A percentile compares a stretch with the other conserved stretches of the same genome.
phyloP scores from a whole-genome alignment of 1,140 invertebrate genomes.

The Nymphalis io region DNA sequence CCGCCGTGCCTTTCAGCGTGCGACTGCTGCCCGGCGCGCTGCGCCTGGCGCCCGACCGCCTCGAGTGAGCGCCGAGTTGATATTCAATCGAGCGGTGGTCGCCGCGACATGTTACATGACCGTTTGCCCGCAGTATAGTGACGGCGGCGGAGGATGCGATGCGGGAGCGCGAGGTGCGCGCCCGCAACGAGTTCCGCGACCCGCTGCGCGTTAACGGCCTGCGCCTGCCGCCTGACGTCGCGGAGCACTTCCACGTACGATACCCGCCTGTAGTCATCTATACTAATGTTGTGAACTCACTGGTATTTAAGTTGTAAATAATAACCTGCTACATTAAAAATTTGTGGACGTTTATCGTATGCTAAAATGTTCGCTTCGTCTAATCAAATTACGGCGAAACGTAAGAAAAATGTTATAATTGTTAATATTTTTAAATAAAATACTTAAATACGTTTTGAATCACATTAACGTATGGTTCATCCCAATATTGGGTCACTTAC shows the following conservation, averaged over 20 bases:
- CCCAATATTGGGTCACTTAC: too few species aligned
- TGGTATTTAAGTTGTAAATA: too few species aligned
- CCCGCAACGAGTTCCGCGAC: slow-evolving; percentile 53
- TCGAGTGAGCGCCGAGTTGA: slow-evolving; percentile 47
- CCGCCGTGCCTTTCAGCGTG: slow-evolving; percentile 57
- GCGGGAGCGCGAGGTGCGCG: slow-evolving; percentile 47
- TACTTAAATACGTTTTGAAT: too few species aligned
- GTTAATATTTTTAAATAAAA: too few species aligned
- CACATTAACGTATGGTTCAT: too few species aligned
- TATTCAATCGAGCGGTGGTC: not conserved
- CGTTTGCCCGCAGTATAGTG: slow-evolving; percentile 20
- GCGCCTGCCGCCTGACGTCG: slow-evolving; percentile 37
- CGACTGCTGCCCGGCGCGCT: slow-evolving; percentile 60
- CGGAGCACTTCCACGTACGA: slow-evolving; percentile 51
- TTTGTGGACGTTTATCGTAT: too few species aligned
- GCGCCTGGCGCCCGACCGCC: slow-evolving; percentile 34
- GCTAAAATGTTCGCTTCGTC: too few species aligned
- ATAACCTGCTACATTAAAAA: too few species aligned
- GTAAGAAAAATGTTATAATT: too few species aligned
- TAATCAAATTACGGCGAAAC: too few species aligned
- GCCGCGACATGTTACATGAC: not conserved
- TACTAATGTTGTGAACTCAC: too few species aligned
- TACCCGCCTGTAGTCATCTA: too few species aligned
- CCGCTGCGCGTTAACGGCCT: slow-evolving; percentile 41
- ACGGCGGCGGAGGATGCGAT: slow-evolving; percentile 29